phyloP scores from a whole-genome alignment of 1,140 invertebrate genomes.

The Octopus bimaculoides region DNA sequence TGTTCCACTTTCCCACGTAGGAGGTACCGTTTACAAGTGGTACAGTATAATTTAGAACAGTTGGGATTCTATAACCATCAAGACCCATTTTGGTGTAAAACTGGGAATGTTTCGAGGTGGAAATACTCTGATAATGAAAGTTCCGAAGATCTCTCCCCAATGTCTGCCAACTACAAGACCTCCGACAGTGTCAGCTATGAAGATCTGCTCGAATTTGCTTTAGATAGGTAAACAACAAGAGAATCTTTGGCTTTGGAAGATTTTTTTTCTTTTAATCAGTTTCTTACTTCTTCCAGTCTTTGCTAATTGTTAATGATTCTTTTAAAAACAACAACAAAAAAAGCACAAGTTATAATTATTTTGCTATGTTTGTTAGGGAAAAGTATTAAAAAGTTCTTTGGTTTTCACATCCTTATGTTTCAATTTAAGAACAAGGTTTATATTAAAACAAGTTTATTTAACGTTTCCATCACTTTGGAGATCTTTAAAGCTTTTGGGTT shows the following conservation, averaged over 20 bases:
- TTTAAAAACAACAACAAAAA: too few relatives aligned
- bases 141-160: constrained; percentile 40
- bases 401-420: too few relatives aligned
- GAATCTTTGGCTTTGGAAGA: constrained; percentile 20
- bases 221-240: constrained; percentile 60
- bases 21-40: constrained; percentile 35
- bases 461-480: too few relatives aligned
- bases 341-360: too few relatives aligned
- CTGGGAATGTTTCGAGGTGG: constrained; percentile 34
- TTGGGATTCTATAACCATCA: constrained; percentile 46
- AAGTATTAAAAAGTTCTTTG: too few relatives aligned
- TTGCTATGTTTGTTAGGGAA: too few relatives aligned
- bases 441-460: too few relatives aligned
- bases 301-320: too few relatives aligned
- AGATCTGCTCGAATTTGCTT: constrained; percentile 86
- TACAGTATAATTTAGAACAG: constrained; percentile 43
- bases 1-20: constrained; percentile 29
- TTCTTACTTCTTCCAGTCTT: background rate
- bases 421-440: too few relatives aligned
- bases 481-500: too few relatives aligned
- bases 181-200: constrained; percentile 81
- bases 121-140: constrained; percentile 32
- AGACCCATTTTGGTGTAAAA: constrained; percentile 49
- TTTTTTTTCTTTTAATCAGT: constrained; percentile 25
- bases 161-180: constrained; percentile 50